Evolutionary conservation across 2,797 vertebrate genomes (phyloP).

Genomic region (Phrynocephalus forsythii): DNA sequence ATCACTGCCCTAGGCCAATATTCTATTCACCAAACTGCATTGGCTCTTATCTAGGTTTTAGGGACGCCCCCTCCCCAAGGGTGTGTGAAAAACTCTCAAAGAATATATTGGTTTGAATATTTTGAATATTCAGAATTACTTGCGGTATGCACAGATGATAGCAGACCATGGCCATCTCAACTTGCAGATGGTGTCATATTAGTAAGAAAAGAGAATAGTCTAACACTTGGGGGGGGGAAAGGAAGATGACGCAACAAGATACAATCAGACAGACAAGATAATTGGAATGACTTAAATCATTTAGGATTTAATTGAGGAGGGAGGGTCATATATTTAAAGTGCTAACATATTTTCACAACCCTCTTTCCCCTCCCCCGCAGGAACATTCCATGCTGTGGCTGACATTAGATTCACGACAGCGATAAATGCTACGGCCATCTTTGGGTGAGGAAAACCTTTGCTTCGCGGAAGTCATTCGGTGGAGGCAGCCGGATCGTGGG

Average conservation of each 20-base stretch:
- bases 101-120: no score
- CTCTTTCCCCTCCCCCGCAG: background rate
- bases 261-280: background rate
- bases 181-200: background rate
- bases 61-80: no score
- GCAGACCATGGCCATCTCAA: background rate
- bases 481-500: background rate
- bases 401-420: background rate
- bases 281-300: conserved; percentile 19
- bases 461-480: background rate
- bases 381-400: background rate
- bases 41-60: no score
- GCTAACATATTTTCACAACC: conserved; percentile 23
- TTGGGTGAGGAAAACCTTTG: background rate
- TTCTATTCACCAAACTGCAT: no score
- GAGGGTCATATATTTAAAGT: conserved; percentile 36
- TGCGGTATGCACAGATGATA: conserved; percentile 28
- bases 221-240: background rate
- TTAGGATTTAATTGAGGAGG: conserved; percentile 8
- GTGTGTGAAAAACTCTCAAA: no score
- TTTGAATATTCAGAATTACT: background rate
- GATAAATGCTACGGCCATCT: background rate
- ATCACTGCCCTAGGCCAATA: no score
- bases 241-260: background rate
- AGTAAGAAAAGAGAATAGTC: background rate